Evolutionary conservation across 2,888 invertebrate genomes (phyloP), one percentile per base, ranked within the genome.

Genomic region (Macroteleia sp.): DNA sequence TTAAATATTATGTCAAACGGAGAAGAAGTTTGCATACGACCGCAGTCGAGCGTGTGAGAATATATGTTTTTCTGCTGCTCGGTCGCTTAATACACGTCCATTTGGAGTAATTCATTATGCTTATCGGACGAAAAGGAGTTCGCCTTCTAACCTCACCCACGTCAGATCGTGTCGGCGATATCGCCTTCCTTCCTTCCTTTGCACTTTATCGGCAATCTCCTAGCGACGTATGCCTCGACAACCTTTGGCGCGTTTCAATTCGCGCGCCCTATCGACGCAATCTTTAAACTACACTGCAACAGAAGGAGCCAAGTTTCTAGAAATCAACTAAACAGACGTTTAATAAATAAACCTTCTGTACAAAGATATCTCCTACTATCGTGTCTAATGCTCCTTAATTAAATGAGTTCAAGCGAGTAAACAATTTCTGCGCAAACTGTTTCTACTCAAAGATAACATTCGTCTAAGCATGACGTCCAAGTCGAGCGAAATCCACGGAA

Each of bases 211-310:
- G 67, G 6, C 16, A n/a, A 67, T 67, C 67, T 57, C 14, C 48
- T 12, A 4, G 56, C 42, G 54, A 64, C 52, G 52, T 44, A 22
- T 46, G 42, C 64, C 44, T 17, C 46, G 22, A 30, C 67, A 30
- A 46, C 57, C 69, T 69, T 59, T 69, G 22, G 41, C 50, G 71
- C 62, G 46, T 71, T 62, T 71, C 71, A 71, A 71, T 71, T 61
- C 71, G 36, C 52, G 46, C 36, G 32, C 12, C 48, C 50, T 66
- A 74, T 74, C 66, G 36, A 30, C 32, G 59, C 34, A 66, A 74
- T 44, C 44, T 44, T 41, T n/a, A 46, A 56, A 44, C 36, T 22
- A 9, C 61, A 28, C 2, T 14, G 46, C 61, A 20, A 16, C 22
- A 20, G 32, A 48, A 12, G 12, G 17, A 57, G n/a, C 39, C 28